Conservation (phyloP, 1,140 invertebrate genomes). For the Drosophila prosaltans region DNA sequence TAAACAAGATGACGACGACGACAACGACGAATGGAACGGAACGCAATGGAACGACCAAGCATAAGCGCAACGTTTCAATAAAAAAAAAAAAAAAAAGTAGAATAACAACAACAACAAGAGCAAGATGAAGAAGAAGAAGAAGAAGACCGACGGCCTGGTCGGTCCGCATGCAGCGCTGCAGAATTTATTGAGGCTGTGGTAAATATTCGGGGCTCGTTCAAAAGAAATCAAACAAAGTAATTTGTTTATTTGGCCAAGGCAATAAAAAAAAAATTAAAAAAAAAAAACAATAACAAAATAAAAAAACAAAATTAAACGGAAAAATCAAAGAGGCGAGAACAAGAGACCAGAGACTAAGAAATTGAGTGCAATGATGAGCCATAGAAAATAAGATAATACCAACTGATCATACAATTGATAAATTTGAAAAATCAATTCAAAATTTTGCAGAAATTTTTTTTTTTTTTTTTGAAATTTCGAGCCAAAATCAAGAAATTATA, state of each 20-base stretch:
- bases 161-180: constrained; percentile 53
- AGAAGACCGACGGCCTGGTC: neutral
- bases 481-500: too few relatives aligned
- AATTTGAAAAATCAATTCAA: too few relatives aligned
- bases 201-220: constrained; percentile 80
- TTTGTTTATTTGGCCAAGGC: constrained; percentile 75
- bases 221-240: constrained; percentile 81
- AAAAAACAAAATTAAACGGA: constrained; percentile 9
- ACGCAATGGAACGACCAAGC: constrained; percentile 20
- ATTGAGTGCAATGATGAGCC: too few relatives aligned
- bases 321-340: neutral
- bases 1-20: constrained; percentile 63
- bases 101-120: neutral
- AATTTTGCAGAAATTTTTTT: too few relatives aligned
- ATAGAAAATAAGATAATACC: too few relatives aligned
- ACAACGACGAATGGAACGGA: neutral
- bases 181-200: constrained; percentile 80
- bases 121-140: too few relatives aligned
- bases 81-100: constrained; percentile 38
- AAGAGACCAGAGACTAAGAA: neutral
- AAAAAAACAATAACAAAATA: constrained; percentile 5
- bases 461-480: too few relatives aligned
- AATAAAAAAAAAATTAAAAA: constrained; percentile 62
- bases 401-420: too few relatives aligned
- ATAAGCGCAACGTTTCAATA: constrained; percentile 69